Percentiles rank a stretch among this genome's conserved stretches.
Conservation (phyloP, 2,888 invertebrate species). For the Ennomos quercinarius region DNA sequence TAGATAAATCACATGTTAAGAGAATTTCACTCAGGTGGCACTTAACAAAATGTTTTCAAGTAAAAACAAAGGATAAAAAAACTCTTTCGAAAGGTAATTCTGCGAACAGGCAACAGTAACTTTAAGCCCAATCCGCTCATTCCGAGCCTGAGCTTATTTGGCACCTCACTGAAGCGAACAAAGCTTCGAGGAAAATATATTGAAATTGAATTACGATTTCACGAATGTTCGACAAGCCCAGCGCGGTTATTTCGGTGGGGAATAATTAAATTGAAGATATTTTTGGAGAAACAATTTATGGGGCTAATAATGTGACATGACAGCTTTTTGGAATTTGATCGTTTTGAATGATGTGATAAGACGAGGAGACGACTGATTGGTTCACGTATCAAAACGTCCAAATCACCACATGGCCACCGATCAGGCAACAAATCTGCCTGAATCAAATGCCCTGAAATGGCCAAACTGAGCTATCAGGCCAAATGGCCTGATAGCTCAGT, state of each 20-base stretch:
- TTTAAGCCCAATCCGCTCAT: background rate
- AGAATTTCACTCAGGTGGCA: background rate
- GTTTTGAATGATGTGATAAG: too few species aligned
- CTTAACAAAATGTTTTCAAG: background rate
- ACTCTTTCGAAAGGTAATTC: constrained; percentile 1
- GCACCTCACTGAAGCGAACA: background rate
- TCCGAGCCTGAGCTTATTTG: background rate
- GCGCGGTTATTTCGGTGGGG: background rate
- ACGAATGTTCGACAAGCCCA: constrained; percentile 1
- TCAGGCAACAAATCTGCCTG: too few species aligned
- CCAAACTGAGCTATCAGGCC: too few species aligned
- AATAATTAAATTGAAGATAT: constrained; percentile 3
- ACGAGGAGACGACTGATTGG: too few species aligned
- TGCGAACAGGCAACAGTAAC: constrained; percentile 5
- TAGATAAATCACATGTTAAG: too few species aligned
- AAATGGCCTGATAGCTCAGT: too few species aligned
- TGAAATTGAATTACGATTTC: constrained; percentile 5
- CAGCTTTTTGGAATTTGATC: too few species aligned
- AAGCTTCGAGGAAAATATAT: constrained; percentile 2
- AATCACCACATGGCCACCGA: too few species aligned
- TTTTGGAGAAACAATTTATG: constrained; percentile 1
- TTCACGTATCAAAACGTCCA: too few species aligned
- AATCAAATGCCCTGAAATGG: too few species aligned
- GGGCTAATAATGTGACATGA: too few species aligned
- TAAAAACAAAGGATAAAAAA: background rate